phyloP scores from a whole-genome alignment of 2,113 vertebrate species.

The Tupaia chinensis region DNA sequence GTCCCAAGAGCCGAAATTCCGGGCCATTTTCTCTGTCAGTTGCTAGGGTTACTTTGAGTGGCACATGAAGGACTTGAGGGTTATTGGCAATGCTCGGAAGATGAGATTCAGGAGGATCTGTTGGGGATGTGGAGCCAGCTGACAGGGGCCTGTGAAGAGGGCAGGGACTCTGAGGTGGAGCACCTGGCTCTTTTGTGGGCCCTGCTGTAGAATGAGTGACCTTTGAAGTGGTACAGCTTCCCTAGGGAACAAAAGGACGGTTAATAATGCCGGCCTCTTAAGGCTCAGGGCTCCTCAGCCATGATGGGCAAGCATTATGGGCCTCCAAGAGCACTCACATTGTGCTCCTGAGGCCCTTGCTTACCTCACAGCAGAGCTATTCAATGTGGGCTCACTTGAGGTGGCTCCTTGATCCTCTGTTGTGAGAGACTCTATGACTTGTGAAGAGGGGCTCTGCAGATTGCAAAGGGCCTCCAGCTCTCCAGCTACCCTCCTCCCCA shows the following conservation, averaged over 20 bases:
- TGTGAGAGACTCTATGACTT: slow-evolving; percentile 30
- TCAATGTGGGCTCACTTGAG: slow-evolving; percentile 59
- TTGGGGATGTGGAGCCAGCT: neutral
- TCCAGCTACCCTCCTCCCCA: neutral
- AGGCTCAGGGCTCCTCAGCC: neutral
- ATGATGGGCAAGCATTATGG: slow-evolving; percentile 37
- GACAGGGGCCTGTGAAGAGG: slow-evolving; percentile 28
- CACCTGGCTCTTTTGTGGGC: neutral
- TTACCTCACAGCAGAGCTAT: slow-evolving; percentile 62
- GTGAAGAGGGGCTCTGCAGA: slow-evolving; percentile 33
- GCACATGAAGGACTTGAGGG: slow-evolving; percentile 39
- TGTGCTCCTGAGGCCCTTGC: neutral
- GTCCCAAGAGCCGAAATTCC: slow-evolving; percentile 38
- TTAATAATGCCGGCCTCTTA: slow-evolving; percentile 60
- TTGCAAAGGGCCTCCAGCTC: slow-evolving; percentile 31
- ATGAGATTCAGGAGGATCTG: slow-evolving; percentile 24
- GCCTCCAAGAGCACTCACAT: neutral
- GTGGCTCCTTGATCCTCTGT: slow-evolving; percentile 55
- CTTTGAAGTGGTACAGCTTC: slow-evolving; percentile 56
- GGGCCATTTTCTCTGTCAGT: slow-evolving; percentile 63
- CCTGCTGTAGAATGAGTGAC: slow-evolving; percentile 47
- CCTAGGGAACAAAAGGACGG: slow-evolving; percentile 52
- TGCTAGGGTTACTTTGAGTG: slow-evolving; percentile 69
- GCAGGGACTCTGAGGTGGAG: slow-evolving; percentile 10
- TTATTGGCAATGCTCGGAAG: slow-evolving; percentile 49